Conservation (phyloP, 2,113 vertebrate genomes). For the Hippocampus mohnikei region DNA sequence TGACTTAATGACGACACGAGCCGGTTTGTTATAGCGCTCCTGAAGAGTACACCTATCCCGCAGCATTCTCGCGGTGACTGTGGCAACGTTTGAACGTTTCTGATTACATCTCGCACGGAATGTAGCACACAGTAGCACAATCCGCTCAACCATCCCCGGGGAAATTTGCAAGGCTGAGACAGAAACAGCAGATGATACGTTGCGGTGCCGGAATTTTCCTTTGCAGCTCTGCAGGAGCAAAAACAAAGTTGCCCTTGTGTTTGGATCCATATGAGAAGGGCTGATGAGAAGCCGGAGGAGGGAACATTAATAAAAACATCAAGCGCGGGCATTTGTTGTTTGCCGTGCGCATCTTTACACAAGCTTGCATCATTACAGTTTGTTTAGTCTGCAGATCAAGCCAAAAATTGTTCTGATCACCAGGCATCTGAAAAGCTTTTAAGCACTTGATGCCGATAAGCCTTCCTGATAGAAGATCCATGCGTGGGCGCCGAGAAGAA, state of each 20-base stretch:
- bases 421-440: constrained; percentile 72
- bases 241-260: constrained; percentile 29
- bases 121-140: constrained; percentile 16
- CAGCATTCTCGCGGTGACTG: constrained; percentile 48
- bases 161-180: constrained; percentile 51
- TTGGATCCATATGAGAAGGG: constrained; percentile 26
- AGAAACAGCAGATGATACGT: constrained; percentile 33
- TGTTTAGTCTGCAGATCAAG: constrained; percentile 71
- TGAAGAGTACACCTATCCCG: constrained; percentile 62
- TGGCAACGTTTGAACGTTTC: constrained; percentile 55
- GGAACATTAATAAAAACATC: constrained; percentile 71
- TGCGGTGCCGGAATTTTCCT: constrained; percentile 20
- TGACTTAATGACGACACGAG: constrained; percentile 36
- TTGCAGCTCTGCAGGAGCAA: constrained; percentile 52
- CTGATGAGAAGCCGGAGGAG: constrained; percentile 49
- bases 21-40: constrained; percentile 50
- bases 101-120: constrained; percentile 49
- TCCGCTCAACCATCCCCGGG: constrained; percentile 39
- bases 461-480: constrained; percentile 68
- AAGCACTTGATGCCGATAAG: constrained; percentile 73
- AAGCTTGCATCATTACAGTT: constrained; percentile 72
- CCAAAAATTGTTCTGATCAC: constrained; percentile 69
- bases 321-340: constrained; percentile 62
- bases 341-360: constrained; percentile 67
- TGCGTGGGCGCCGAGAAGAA: constrained; percentile 55